Percentiles rank a stretch among this genome's conserved stretches.
phyloP scores from a whole-genome alignment of 2,797 vertebrate genomes.

The Paramormyrops hopkinsi region DNA sequence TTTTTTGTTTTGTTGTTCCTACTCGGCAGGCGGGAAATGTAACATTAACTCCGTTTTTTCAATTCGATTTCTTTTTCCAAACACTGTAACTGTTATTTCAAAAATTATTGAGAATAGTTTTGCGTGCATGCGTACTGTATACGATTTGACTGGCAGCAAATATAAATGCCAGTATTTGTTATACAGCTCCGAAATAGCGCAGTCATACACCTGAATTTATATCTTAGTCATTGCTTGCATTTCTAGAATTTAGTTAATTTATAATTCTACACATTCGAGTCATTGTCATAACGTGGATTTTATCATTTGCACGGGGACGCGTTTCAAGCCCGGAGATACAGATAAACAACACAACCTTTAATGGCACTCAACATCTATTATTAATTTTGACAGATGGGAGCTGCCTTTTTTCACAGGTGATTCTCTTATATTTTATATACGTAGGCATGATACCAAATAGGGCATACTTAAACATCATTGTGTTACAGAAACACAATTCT shows the following conservation, averaged over 20 bases:
- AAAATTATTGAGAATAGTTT: background rate
- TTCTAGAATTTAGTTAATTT: background rate
- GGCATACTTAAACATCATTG: background rate
- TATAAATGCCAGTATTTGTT: background rate
- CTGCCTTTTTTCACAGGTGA: constrained; percentile 11
- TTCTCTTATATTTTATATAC: background rate
- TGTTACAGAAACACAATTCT: background rate
- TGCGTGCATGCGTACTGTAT: background rate
- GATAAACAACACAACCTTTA: background rate
- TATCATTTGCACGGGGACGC: background rate
- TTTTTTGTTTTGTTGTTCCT: constrained; percentile 6
- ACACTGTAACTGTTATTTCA: background rate
- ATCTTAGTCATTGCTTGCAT: constrained; percentile 4
- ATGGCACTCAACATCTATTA: background rate
- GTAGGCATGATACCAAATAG: background rate
- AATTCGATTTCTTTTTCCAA: background rate
- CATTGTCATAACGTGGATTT: background rate
- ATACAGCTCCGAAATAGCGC: background rate
- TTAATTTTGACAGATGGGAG: background rate
- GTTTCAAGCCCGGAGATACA: background rate
- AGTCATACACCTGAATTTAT: constrained; percentile 7
- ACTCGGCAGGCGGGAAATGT: background rate
- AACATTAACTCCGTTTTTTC: background rate
- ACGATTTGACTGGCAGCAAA: background rate
- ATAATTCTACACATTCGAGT: background rate